phyloP scores from a whole-genome alignment of 2,888 invertebrate genomes.

The Xestia ashworthii region DNA sequence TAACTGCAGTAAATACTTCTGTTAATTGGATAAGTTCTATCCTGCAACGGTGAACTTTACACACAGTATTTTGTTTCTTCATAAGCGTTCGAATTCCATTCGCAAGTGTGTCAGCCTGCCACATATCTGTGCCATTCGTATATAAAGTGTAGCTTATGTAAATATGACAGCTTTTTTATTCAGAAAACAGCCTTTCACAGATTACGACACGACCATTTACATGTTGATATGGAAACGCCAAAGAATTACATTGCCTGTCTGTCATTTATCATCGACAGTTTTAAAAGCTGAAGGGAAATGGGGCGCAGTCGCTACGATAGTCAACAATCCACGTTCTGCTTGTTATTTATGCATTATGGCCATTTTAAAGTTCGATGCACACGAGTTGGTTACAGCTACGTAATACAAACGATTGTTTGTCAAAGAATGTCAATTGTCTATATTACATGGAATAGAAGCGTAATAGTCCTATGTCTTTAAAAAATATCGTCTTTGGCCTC shows the following conservation, averaged over 20 bases:
- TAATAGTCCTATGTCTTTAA: conserved; percentile 27
- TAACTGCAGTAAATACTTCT: not conserved
- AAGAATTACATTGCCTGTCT: conserved; percentile 33
- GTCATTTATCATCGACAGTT: conserved; percentile 21
- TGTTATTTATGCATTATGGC: conserved; percentile 38
- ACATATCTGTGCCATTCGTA: conserved; percentile 28
- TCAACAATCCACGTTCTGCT: conserved; percentile 22
- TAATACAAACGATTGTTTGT: conserved; percentile 14
- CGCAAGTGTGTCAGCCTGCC: conserved; percentile 31
- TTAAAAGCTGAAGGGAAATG: conserved; percentile 44
- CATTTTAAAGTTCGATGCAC: conserved; percentile 28
- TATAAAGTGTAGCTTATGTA: conserved; percentile 39
- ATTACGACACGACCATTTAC: conserved; percentile 27
- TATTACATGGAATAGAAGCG: conserved; percentile 22
- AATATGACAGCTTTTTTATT: conserved; percentile 45
- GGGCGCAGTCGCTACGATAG: conserved; percentile 15
- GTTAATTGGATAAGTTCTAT: not conserved
- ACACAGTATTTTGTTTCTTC: conserved; percentile 26
- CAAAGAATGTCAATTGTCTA: conserved; percentile 20
- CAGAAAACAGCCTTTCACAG: not conserved
- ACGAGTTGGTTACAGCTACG: conserved; percentile 15
- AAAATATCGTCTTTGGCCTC: conserved; percentile 19
- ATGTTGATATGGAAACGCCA: conserved; percentile 23
- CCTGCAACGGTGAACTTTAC: conserved; percentile 18
- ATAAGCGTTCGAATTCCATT: conserved; percentile 25